These are phyloP conservation scores for Phymorhynchus buccinoides DNA, from an alignment of 1,140 invertebrate species.

Conservation along the genomic window DNA sequence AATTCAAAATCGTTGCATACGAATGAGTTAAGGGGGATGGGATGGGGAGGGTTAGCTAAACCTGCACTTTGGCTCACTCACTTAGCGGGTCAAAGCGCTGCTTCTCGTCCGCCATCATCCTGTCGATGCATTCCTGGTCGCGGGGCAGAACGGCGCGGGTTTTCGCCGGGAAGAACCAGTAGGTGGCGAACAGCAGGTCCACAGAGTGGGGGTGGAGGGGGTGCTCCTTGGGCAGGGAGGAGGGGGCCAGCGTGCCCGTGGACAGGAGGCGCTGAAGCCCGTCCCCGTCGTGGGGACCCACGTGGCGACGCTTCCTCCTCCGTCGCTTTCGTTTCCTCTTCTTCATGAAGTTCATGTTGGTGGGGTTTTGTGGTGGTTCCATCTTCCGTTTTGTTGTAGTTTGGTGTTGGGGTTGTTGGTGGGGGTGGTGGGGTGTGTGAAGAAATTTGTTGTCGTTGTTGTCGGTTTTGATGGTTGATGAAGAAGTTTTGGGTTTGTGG, in stretches of 20 bases:
- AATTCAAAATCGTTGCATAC: too few species aligned
- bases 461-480: too few species aligned
- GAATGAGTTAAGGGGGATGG: too few species aligned
- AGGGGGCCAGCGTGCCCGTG: slow-evolving; percentile 74
- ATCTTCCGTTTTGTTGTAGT: background rate
- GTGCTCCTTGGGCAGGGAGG: slow-evolving; percentile 62
- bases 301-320: slow-evolving; percentile 66
- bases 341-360: background rate
- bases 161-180: slow-evolving; percentile 76
- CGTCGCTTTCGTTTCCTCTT: background rate
- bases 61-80: too few species aligned
- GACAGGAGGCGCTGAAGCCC: slow-evolving; percentile 74
- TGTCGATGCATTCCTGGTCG: slow-evolving; percentile 73
- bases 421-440: background rate
- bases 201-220: slow-evolving; percentile 69
- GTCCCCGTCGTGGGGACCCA: slow-evolving; percentile 74
- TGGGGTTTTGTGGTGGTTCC: background rate
- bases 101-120: slow-evolving; percentile 68
- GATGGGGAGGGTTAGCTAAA: too few species aligned
- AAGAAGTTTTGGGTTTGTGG: too few species aligned
- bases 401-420: background rate
- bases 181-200: slow-evolving; percentile 76
- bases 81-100: slow-evolving; percentile 71
- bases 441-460: too few species aligned
- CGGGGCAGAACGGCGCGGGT: slow-evolving; percentile 72